These are phyloP conservation scores for Poecilus cupreus DNA, from an alignment of 2,888 invertebrate species.

Conservation along the genomic window DNA sequence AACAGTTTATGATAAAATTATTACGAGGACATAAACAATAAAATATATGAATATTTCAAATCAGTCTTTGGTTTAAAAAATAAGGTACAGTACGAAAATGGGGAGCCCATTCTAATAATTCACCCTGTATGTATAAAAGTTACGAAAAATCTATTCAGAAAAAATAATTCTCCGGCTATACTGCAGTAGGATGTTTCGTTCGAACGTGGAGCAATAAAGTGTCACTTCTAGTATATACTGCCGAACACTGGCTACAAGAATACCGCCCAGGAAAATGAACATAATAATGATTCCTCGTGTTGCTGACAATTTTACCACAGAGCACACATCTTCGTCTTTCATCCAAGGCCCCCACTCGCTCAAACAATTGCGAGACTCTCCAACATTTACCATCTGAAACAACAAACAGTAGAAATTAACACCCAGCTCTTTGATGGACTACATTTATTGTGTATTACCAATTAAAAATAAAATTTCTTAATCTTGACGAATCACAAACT, in stretches of 20 bases:
- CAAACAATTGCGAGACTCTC: constrained; percentile 77
- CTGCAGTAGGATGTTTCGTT: constrained; percentile 73
- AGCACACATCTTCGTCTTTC: constrained; percentile 76
- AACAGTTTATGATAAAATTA: too few relatives aligned
- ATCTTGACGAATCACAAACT: constrained; percentile 51
- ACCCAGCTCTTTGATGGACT: not conserved
- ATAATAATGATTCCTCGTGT: constrained; percentile 78
- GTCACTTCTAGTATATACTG: constrained; percentile 77
- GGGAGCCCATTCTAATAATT: constrained; percentile 1
- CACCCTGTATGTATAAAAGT: constrained; percentile 32
- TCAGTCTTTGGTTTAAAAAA: not conserved
- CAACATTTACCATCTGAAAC: constrained; percentile 75
- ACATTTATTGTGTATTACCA: constrained; percentile 51
- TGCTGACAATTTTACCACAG: constrained; percentile 79
- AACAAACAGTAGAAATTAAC: constrained; percentile 32
- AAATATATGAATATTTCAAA: not conserved
- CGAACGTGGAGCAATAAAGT: constrained; percentile 77
- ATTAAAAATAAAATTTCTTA: constrained; percentile 49
- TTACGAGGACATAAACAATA: not conserved
- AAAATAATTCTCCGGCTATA: constrained; percentile 48
- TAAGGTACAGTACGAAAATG: not conserved
- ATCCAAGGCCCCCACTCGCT: constrained; percentile 76
- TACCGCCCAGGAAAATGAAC: constrained; percentile 78
- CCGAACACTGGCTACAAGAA: constrained; percentile 76
- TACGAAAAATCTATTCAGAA: not conserved